Evolutionary conservation across 2,113 vertebrate genomes (phyloP), one percentile per base, ranked within the genome.

Genomic region (Syngnathus typhle): DNA sequence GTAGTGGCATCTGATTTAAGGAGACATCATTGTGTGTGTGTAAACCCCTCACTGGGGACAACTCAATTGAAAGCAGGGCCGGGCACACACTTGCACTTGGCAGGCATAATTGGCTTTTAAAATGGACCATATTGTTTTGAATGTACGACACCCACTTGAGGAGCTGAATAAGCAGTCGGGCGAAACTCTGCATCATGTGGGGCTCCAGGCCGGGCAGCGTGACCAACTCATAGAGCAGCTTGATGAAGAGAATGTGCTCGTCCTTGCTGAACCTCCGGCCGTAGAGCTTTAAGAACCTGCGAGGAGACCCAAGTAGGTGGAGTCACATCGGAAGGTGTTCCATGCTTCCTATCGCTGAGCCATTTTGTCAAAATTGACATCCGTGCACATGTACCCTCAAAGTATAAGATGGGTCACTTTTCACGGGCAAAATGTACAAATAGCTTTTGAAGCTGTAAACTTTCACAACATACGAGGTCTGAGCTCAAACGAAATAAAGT

Each of bases 241-340:
- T 95, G 85, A 98, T 91, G 73, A 99, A 98, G 78, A 97, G 92
- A 72, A 98, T 90, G 65, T 98, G 96, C 90, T 98, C 96, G 72
- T 96, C 94, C 85, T 94, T 96, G 78, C 93, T 95, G 87, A 98
- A 98, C 84, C 94, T 94, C 65, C 95, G 94, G 32, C 96, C 95
- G 65, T 96, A 96, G 5, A 98, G 88, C 74, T 95, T 93, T 76
- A 98, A 93, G 69, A 95, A 98, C 76, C 96, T 98, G 78, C 65
- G 36, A 46, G 39, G 43, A 27, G 9, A 21, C 0, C 6, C 32
- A 32, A 63, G 21, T 47, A 0, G 8, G 21, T n/a, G 36, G 23
- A 2, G 6, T 7, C 1, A 36, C 13, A 46, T n/a, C 1, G 9
- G 58, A 43, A 2, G 8, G 36, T 15, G 32, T 21, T 69, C 66